Evolutionary conservation across 2,888 invertebrate species (phyloP), one percentile per base, ranked within the genome.

Genomic region (Phytoseiulus persimilis): DNA sequence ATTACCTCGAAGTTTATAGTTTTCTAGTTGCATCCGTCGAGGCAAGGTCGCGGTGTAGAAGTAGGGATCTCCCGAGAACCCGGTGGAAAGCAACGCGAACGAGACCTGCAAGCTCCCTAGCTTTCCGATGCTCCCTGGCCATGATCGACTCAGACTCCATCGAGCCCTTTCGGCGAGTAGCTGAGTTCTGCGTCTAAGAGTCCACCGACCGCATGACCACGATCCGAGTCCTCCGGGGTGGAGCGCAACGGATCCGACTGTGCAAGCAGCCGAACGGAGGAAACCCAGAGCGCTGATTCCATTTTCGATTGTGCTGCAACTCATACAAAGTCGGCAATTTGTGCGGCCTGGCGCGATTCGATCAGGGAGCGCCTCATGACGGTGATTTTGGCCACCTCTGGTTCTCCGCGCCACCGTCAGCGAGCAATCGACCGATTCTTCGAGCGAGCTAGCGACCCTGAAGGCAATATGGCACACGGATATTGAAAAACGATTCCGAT

Each of bases 381-480:
- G 65, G 18, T 65, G 65, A 65, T 65, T 65, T 65, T 18, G 65
- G 65, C 65, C 28, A 65, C 65, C 65, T 65, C 65, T 28, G 2
- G 18, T 23, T 65, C 65, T 23, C 5, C 65, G n/a, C 18, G 28
- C 65, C 65, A 28, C 65, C 65, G 65, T n/a, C 65, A 65, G 65
- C 65, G 18, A 65, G 9, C 65, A 28, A 9, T 9, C 39, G 65
- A 65, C 65, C 65, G 65, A 28, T 18, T 65, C 65, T 65, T 28
- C 65, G 65, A 65, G 65, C 65, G 65, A 65, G n/a, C n/a, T n/a
- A n/a, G n/a, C n/a, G n/a, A n/a, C n/a, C n/a, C n/a, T n/a, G n/a
- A n/a, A n/a, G 65, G 65, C 65, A 65, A 65, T 65, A 65, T 65
- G 65, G 65, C 65, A 65, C 65, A 65, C 65, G 65, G 65, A 65